Base-by-base conservation (phyloP, 2,888 invertebrate genomes). In the Bhutanitis thaidina region DNA sequence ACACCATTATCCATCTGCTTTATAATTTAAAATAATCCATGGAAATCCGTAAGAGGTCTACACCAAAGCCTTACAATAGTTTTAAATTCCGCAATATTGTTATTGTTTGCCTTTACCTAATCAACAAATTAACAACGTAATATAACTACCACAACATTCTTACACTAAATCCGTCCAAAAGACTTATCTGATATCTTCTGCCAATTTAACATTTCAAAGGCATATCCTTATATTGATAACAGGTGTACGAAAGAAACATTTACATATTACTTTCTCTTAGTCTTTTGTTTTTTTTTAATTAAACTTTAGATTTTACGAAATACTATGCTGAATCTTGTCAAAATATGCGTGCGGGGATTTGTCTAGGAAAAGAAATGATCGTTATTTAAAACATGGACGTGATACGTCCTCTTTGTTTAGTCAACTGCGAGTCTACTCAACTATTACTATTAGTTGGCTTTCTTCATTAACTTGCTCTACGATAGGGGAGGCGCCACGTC, bases 91-190 rank as follows among this genome's bases (percentile, higher is more conserved):
- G 3, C 20, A 20, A 3, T 20, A 20, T 20, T 2, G 3, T 5
- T 20, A 20, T 20, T 20, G 2, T 3, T 20, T 5, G 20, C 20
- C 20, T 20, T 20, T 3, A 20, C 20, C 5, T 20, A 20, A 20
- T 20, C 20, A 20, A 20, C 3, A 20, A 5, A 20, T 3, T 2
- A 20, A 2, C 5, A 20, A 20, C 2, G 20, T 20, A 20, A 20
- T 20, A 20, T 3, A 20, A 3, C 2, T 20, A 3, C 2, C 2
- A 20, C 5, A 2, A 20, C 20, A 20, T 5, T 5, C 5, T 20
- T 20, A 20, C 20, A 27, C 7, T 27, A 27, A 50, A 35, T 50
- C 50, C 50, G 50, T 50, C 44, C 50, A 50, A 27, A 27, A 27
- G 20, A 2, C 20, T 20, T 20, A 20, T 5, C 2, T 27, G 27